Evolutionary conservation across 2,888 invertebrate species (phyloP), one percentile per base, ranked within the genome.

Genomic region (Platypus cylindrus): DNA sequence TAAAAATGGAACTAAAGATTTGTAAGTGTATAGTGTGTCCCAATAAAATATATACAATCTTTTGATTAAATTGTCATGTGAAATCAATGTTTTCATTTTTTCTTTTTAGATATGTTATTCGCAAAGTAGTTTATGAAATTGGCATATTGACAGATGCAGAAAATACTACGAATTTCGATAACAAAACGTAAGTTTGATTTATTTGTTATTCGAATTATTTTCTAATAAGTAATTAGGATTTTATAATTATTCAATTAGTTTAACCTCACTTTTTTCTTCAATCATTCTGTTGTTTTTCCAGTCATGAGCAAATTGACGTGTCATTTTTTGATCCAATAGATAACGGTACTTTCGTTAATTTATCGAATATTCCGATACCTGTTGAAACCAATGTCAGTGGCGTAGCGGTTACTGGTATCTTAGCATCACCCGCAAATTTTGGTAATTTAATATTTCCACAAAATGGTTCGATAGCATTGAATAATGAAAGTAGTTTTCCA

Each of bases 101-200:
- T 22, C 9, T 11, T 46, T 43, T 20, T 40, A 72, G 71, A 41
- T 71, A 70, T 42, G 64, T 72, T 9, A 66, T 73, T 36, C 68
- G 65, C 47, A 69, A 70, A 0, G 61, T 71, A 3, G 68, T 71
- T 22, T 73, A 73, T 45, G 73, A 73, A 59, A 65, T 73, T 45
- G 73, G 73, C 36, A 68, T 73, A 43, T 55, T 73, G 17, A 70
- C 72, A 3, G 69, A 73, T 40, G 64, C 63, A 1, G 53, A 51
- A 18, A 60, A 61, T 32, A 49, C 51, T 12, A 60, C 59, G 2
- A 63, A 60, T 39, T 34, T 24, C 25, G 47, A 48, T 23, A 55
- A 54, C 25, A 51, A 53, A 46, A 54, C 55, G 59, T 60, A 56
- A 54, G 52, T 51, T 42, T 32, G 12, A 22, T 9, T 18, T 25